Base-by-base conservation (phyloP, 1,140 invertebrate species). In the Drosophila trapezifrons region DNA sequence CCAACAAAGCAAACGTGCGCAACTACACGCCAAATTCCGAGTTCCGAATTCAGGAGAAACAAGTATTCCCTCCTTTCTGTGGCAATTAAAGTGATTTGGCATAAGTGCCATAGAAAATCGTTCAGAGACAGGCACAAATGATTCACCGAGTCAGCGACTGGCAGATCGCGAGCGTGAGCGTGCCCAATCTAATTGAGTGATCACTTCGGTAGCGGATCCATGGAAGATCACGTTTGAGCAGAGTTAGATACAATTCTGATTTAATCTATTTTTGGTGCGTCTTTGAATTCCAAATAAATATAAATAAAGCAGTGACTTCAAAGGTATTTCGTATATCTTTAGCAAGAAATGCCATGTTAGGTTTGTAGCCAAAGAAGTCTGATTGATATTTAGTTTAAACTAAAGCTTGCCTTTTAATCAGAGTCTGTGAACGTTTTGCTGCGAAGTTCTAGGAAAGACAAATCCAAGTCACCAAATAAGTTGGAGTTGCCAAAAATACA, bases 81-180 rank as follows among this genome's bases (percentile, higher is more conserved):
- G 59, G 40, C 42, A 71, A 76, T 69, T 76, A 78, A 86, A 86
- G 70, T 86, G 66, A 76, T 86, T 81, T 72, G 82, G 81, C 81
- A 84, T 85, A 75, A 78, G 75, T 85, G 77, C 62, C 62, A 65
- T 67, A 54, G 58, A 55, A 76, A 69, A 66, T 70, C 60, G 58
- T 47, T 59, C 27, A 45, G 43, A 60, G 62, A 40, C 58, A 80
- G 64, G 47, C 46, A 45, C 20, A 58, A 65, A 22, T 72, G 65
- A 76, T 55, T 59, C 55, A 80, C 65, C 45, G 65, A 59, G 60
- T 58, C 59, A 46, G 32, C 29, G 55, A 38, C 60, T 65, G 77
- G 58, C 76, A 76, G 43, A 55, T 72, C 45, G 40, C 47, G 32
- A 64, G 9, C 56, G 49, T 38, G 62, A 42, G 69, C 57, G 42